A percentile compares a stretch with the other conserved stretches of the same genome.
Evolutionary conservation across 2,113 vertebrate species (phyloP).

Genomic region (Otus sunia): DNA sequence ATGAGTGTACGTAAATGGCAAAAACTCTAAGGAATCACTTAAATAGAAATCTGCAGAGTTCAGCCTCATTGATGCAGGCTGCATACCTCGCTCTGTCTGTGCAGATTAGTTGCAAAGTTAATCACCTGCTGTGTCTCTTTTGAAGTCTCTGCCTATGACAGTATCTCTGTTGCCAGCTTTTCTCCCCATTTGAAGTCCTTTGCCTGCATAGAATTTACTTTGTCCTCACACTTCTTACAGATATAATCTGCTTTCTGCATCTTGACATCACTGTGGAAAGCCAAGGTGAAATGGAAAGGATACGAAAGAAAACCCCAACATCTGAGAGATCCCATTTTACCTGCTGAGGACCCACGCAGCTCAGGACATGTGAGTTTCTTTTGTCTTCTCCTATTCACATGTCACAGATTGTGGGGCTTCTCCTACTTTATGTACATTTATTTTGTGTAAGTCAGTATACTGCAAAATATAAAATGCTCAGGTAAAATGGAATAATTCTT

Average conservation of each 20-base stretch:
- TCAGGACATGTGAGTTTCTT: neutral
- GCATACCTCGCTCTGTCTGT: rapidly evolving
- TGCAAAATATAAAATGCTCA: neutral
- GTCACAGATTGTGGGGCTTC: neutral
- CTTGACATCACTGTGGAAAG: neutral
- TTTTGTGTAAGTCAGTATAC: neutral
- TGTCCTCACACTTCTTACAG: neutral
- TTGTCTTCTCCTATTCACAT: neutral
- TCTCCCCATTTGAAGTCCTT: neutral
- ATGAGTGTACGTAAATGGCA: rapidly evolving
- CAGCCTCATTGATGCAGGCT: rapidly evolving
- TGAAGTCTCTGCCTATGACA: neutral
- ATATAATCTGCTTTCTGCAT: neutral
- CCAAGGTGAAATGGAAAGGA: neutral
- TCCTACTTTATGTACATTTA: neutral
- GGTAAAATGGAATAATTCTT: neutral
- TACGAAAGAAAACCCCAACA: neutral
- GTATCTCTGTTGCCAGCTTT: neutral
- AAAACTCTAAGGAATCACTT: neutral
- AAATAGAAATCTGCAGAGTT: neutral
- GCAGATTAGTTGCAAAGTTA: neutral
- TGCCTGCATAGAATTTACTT: neutral
- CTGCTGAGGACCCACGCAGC: neutral
- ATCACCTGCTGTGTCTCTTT: neutral
- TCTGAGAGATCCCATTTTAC: neutral